These are phyloP conservation scores for Pteropus alecto DNA, from an alignment of 2,113 vertebrate species.

Conservation along the genomic window DNA sequence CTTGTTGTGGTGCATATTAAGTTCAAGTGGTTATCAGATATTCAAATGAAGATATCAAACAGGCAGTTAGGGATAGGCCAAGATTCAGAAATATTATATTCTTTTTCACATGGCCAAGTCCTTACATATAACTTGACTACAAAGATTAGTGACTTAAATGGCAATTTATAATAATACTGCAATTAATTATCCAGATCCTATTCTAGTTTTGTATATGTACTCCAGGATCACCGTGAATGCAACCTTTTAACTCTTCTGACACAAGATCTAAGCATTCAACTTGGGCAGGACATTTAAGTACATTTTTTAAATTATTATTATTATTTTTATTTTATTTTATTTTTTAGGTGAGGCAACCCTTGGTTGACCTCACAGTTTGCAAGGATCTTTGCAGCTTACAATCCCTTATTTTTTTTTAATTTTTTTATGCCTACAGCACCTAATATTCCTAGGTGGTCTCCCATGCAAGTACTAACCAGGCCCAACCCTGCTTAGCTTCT, in stretches of 20 bases:
- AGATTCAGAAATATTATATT: neutral
- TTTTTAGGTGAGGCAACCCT: no score
- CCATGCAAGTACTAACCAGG: no score
- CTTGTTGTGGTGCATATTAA: neutral
- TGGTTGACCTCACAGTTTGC: no score
- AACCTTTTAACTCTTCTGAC: neutral
- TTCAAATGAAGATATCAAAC: neutral
- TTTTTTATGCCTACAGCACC: no score
- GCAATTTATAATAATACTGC: neutral
- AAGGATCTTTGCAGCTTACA: no score
- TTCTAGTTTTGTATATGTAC: neutral
- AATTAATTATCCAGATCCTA: neutral
- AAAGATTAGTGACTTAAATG: neutral
- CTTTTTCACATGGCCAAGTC: neutral
- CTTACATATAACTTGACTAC: neutral
- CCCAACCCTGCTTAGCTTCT: no score
- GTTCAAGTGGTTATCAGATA: neutral
- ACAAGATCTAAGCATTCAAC: neutral
- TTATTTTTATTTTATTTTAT: no score
- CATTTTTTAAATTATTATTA: no score
- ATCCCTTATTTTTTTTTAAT: no score
- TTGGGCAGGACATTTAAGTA: neutral
- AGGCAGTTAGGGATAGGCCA: neutral
- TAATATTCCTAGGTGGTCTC: no score
- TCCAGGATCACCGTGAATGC: neutral